Evolutionary conservation across 2,113 vertebrate species (phyloP), one percentile per base, ranked within the genome.

Genomic region (Nasalis larvatus): DNA sequence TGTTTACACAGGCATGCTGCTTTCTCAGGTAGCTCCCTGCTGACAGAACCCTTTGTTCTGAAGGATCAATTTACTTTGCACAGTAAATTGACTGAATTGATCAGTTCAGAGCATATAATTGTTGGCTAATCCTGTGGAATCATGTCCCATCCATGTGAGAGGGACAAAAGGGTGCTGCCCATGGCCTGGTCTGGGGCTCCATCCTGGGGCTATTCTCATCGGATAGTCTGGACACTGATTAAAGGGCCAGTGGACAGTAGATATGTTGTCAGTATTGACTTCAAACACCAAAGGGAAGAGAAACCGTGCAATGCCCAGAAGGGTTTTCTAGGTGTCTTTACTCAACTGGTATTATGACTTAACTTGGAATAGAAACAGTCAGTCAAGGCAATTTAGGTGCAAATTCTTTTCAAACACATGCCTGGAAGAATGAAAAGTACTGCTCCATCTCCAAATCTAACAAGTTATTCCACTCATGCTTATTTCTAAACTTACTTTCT

Each of bases 71-170:
- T 99, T 99, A 99, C 99, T 99, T 99, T 99, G 99, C 99, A 98
- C 98, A 98, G 99, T 99, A 99, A 99, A 99, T 99, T 99, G 99
- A 99, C 98, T 99, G 99, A 99, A 99, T 98, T 99, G 99, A 99
- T 99, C 99, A 99, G 98, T 99, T 99, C 99, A 99, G 99, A 99
- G 99, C 98, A 99, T 98, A 98, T 99, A 99, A 99, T 99, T 99
- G 99, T 99, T 99, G 98, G 98, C 99, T 99, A 99, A 99, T 99
- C 99, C 99, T 96, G 89, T 98, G 98, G 99, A 99, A 99, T 99
- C 99, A 99, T 99, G 99, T 99, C 99, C 99, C 99, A 99, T 99
- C 99, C 99, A 94, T 99, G 99, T 98, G 98, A 99, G 99, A 99
- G 98, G 98, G 98, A 99, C 98, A 99, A 99, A 98, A 76, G 88